Evolutionary conservation across 2,113 vertebrate genomes (phyloP), one percentile per base, ranked within the genome.

Genomic region (Halcyon senegalensis): DNA sequence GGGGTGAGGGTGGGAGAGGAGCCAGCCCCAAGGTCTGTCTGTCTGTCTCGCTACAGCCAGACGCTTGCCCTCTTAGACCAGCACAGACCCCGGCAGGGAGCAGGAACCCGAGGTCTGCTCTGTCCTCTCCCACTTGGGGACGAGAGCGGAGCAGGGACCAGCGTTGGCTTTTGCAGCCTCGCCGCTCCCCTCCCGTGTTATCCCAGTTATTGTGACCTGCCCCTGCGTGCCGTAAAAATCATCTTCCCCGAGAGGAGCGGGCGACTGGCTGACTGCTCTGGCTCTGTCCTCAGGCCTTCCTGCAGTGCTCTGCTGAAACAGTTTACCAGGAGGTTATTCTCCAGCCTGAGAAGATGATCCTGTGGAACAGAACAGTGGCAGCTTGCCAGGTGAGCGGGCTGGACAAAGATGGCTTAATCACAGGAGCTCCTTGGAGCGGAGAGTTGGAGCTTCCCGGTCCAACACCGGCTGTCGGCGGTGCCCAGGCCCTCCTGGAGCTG

Each of bases 301-400:
- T 99, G 97, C 99, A 99, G 97, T 99, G 99, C 95, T 93, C 99
- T 1, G 98, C 99, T 10, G 99, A 99, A 97, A 97, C 98, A 1
- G 98, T 99, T 59, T 99, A 99, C 97, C 99, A 99, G 97, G 99
- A 99, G 85, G 99, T 99, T 84, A 99, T 99, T 91, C 97, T 99
- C 39, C 99, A 99, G 93, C 99, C 99, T 0, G 99, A 99, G 97
- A 99, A 99, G 97, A 99, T 99, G 99, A 99, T 98, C 83, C 98
- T 99, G 60, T 99, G 99, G 99, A 99, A 99, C 97, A 98, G 97
- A 98, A 99, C 99, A 0, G 98, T 99, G 89, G 98, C 99, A 3
- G 98, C 94, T 37, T 99, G 99, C 97, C 99, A 99, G 99, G 99
- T 99, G 83, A 97, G 97, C 56, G 91, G 81, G 93, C 92, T 0